Evolutionary conservation across 1,140 invertebrate species (phyloP).

Genomic region (Lethrus apterus): DNA sequence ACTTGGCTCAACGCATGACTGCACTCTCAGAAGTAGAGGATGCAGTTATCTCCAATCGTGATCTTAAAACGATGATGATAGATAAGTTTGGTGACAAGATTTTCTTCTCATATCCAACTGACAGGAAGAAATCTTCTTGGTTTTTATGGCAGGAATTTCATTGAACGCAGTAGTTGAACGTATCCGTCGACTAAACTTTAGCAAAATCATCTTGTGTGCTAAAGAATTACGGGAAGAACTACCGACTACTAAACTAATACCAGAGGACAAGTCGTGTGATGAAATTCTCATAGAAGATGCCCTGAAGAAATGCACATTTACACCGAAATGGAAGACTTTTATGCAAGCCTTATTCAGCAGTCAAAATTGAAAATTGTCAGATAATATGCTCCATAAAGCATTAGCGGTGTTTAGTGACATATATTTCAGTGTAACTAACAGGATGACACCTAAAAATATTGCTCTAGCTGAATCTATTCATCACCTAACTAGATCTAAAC

Average conservation of each 20-base stretch:
- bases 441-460: conserved; percentile 19
- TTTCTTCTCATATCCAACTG: conserved; percentile 18
- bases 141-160: neutral
- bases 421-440: conserved; percentile 20
- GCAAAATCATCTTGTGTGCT: neutral
- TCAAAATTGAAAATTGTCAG: conserved; percentile 1
- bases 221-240: conserved; percentile 2
- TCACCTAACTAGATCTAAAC: conserved; percentile 15
- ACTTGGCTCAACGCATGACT: conserved; percentile 17
- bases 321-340: conserved; percentile 1
- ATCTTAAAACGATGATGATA: too few relatives aligned
- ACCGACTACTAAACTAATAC: conserved; percentile 2
- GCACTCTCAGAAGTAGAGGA: conserved; percentile 17
- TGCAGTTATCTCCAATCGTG: too few relatives aligned
- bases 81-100: conserved; percentile 20
- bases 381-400: conserved; percentile 8
- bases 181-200: conserved; percentile 4
- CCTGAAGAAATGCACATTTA: neutral
- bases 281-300: neutral
- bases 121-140: conserved; percentile 14
- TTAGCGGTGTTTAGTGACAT: conserved; percentile 19
- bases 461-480: conserved; percentile 17
- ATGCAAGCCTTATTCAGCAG: conserved; percentile 5
- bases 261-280: neutral
- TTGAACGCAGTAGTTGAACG: conserved; percentile 8